phyloP scores from a whole-genome alignment of 2,888 invertebrate genomes.

The Polylopha cassiicola region DNA sequence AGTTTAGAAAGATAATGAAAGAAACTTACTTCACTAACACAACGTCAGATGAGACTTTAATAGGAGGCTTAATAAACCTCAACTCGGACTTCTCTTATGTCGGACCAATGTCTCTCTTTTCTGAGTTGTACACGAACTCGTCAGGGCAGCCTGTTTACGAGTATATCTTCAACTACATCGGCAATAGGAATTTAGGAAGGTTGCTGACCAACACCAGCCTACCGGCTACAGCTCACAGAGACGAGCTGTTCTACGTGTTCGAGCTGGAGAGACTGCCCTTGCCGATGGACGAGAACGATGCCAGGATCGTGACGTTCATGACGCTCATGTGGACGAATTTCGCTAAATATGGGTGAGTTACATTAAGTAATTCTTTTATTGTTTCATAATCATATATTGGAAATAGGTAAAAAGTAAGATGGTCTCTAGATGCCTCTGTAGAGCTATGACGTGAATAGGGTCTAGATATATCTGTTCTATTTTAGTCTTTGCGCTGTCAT shows the following conservation, averaged over 20 bases:
- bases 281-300: conserved; percentile 63
- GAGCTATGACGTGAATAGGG: too few relatives aligned
- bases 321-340: conserved; percentile 73
- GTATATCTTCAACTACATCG: conserved; percentile 60
- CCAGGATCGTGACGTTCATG: conserved; percentile 64
- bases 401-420: too few relatives aligned
- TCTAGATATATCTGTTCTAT: not conserved
- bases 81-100: conserved; percentile 63
- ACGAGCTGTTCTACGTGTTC: conserved; percentile 63
- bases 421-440: too few relatives aligned
- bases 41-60: conserved; percentile 49
- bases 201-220: conserved; percentile 59
- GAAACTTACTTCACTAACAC: conserved; percentile 59
- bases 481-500: not conserved
- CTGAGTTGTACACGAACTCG: conserved; percentile 52
- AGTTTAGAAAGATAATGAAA: conserved; percentile 46
- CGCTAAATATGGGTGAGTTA: conserved; percentile 63
- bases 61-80: conserved; percentile 62
- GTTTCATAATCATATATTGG: too few relatives aligned
- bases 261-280: conserved; percentile 58
- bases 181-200: conserved; percentile 61
- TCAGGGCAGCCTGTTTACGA: conserved; percentile 47
- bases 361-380: too few relatives aligned
- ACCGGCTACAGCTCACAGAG: conserved; percentile 54
- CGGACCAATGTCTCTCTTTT: conserved; percentile 59